Percentiles rank a stretch among this genome's conserved stretches.
phyloP scores from a whole-genome alignment of 2,113 vertebrate genomes.

The Parus major region DNA sequence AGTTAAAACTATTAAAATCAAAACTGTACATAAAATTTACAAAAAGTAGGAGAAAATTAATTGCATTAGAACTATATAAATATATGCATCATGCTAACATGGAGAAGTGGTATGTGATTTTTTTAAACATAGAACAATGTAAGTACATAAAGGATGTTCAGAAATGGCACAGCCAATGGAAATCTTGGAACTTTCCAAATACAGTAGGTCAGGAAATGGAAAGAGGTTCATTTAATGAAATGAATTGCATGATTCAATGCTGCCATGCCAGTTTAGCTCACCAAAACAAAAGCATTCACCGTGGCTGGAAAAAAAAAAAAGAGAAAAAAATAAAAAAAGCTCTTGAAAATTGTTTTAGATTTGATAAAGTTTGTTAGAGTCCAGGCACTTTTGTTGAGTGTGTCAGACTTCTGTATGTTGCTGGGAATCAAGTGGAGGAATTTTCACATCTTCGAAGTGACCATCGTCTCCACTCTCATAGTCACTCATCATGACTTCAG shows the following conservation, averaged over 20 bases:
- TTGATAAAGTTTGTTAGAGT: constrained; percentile 67
- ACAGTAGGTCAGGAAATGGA: constrained; percentile 63
- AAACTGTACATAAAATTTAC: constrained; percentile 99
- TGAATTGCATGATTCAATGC: constrained; percentile 60
- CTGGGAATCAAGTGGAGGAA: constrained; percentile 88
- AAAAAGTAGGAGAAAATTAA: constrained; percentile 77
- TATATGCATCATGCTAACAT: constrained; percentile 84
- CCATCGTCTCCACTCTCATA: constrained; percentile 93
- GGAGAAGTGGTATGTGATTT: constrained; percentile 60
- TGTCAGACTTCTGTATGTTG: constrained; percentile 98
- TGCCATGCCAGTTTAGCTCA: constrained; percentile 69
- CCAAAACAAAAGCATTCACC: constrained; percentile 39
- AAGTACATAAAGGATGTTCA: constrained; percentile 56
- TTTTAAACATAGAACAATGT: constrained; percentile 65
- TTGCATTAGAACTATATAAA: constrained; percentile 87
- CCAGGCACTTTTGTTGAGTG: constrained; percentile 93
- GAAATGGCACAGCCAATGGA: constrained; percentile 67
- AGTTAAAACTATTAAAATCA: constrained; percentile 92
- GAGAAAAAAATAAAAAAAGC: constrained; percentile 1
- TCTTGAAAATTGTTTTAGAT: constrained; percentile 47
- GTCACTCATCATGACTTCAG: constrained; percentile 96
- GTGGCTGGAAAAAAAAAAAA: not conserved
- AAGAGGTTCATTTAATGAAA: constrained; percentile 49
- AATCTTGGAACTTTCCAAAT: not conserved
- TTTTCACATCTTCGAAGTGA: constrained; percentile 84